These are phyloP conservation scores for Pegea sp. DNA, from an alignment of 23 tunicate species.

Conservation along the genomic window DNA sequence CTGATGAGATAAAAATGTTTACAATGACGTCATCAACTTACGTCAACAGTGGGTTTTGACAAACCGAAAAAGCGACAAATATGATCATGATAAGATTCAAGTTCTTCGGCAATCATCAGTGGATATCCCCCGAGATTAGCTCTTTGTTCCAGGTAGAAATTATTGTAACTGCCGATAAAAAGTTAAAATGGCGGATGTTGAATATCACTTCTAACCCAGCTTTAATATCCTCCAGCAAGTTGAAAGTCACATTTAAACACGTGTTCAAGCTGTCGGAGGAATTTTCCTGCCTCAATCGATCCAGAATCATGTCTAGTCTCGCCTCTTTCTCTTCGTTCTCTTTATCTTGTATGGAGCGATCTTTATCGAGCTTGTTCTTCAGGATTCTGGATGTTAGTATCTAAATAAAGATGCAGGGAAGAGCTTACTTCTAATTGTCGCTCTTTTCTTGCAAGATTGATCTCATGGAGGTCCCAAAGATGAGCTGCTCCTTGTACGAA, in stretches of 20 bases:
- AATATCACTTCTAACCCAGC: too few species aligned
- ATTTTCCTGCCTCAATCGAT: constrained; percentile 77
- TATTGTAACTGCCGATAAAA: constrained; percentile 34
- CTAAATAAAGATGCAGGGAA: constrained; percentile 3
- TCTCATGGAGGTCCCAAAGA: constrained; percentile 80
- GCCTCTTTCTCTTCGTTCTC: constrained; percentile 74
- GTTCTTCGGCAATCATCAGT: constrained; percentile 27
- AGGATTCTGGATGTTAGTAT: not conserved
- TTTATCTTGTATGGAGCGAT: constrained; percentile 38
- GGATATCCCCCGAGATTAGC: constrained; percentile 37
- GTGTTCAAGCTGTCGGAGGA: constrained; percentile 52
- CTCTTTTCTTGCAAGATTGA: constrained; percentile 62
- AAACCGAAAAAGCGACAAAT: constrained; percentile 69
- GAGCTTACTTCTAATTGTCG: constrained; percentile 30
- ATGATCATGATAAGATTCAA: constrained; percentile 30
- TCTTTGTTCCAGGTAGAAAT: constrained; percentile 34
- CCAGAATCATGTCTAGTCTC: constrained; percentile 38
- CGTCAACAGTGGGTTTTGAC: too few species aligned
- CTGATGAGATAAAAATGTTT: too few species aligned
- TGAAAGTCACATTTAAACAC: too few species aligned
- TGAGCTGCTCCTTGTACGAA: constrained; percentile 73
- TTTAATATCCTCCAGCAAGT: too few species aligned
- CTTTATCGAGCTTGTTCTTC: constrained; percentile 48
- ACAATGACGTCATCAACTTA: too few species aligned
- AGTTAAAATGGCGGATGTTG: too few species aligned